Evolutionary conservation across 2,113 vertebrate genomes (phyloP).

Genomic region (Poeciliopsis prolifica): DNA sequence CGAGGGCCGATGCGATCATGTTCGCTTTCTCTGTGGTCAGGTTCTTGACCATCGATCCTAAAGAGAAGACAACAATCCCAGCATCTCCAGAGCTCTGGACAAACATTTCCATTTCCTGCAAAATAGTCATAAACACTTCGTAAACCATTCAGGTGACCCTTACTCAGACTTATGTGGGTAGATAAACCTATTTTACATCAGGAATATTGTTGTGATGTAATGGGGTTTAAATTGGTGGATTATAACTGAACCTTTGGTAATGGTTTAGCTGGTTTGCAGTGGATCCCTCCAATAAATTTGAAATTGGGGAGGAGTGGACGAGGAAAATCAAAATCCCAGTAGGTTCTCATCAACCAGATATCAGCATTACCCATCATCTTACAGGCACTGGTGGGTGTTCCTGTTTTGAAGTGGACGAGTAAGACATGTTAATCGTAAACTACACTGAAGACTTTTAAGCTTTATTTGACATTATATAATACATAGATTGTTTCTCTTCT

Average conservation of each 20-base stretch:
- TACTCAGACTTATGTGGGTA: background rate
- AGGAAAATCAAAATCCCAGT: conserved; percentile 94
- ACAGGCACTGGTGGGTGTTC: conserved; percentile 67
- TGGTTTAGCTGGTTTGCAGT: conserved; percentile 88
- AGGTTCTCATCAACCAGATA: conserved; percentile 90
- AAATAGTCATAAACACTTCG: background rate
- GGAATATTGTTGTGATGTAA: background rate
- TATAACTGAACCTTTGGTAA: conserved; percentile 72
- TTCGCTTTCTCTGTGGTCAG: conserved; percentile 83
- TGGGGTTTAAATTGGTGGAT: background rate
- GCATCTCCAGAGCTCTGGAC: conserved; percentile 88
- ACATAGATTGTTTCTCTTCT: rapidly evolving
- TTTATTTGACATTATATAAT: background rate
- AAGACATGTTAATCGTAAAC: background rate
- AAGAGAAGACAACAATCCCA: conserved; percentile 86
- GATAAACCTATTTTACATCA: background rate
- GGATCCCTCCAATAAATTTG: conserved; percentile 89
- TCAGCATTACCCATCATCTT: conserved; percentile 87
- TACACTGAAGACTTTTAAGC: background rate
- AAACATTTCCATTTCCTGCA: conserved; percentile 89
- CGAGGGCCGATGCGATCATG: conserved; percentile 84
- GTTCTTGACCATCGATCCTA: conserved; percentile 87
- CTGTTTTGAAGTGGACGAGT: background rate
- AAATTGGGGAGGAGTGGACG: conserved; percentile 90
- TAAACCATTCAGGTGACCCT: background rate